Evolutionary conservation across 2,888 invertebrate genomes (phyloP), one percentile per base, ranked within the genome.

Genomic region (Epirrita christyi): DNA sequence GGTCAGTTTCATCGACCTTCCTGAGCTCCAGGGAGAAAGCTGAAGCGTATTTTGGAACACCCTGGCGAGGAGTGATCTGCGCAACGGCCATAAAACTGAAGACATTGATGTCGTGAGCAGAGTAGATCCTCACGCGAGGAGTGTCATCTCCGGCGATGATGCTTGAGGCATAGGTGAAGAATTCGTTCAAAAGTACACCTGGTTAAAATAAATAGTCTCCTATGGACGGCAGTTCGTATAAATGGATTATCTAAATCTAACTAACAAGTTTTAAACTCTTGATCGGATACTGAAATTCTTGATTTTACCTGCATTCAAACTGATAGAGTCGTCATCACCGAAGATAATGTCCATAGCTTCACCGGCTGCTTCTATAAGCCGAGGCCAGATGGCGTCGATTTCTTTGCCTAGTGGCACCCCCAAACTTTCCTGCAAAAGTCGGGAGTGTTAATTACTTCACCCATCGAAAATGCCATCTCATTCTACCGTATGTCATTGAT

Each of bases 11-110:
- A 0, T 40, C 40, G 0, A 70, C 60, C 32, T 53, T 68, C 13
- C 81, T 72, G 40, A 83, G 57, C 44, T 83, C 83, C 11, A 83
- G 54, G 2, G 75, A 50, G 59, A 66, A 72, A 0, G 45, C 58
- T 0, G 76, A 50, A 0, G 61, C 61, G 43, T 75, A 78, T 6
- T 55, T 38, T 0, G 76, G 73, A 0, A 70, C 69, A 0, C 74
- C 72, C 32, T 69, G 70, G 0, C 64, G 53, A 1, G 70, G 63
- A 2, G 59, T 63, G 8, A 70, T 58, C 46, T 63, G 58, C 0
- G 67, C 54, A 6, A 63, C 68, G 0, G 67, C 54, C 62, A 67
- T 61, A 0, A 78, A 36, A 0, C 72, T 41, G 46, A 46, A 74
- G 5, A 78, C 75, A 47, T 72, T 78, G 50, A 63, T 40, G 54